phyloP scores from a whole-genome alignment of 2,113 vertebrate species.

The Xiphophorus couchianus region DNA sequence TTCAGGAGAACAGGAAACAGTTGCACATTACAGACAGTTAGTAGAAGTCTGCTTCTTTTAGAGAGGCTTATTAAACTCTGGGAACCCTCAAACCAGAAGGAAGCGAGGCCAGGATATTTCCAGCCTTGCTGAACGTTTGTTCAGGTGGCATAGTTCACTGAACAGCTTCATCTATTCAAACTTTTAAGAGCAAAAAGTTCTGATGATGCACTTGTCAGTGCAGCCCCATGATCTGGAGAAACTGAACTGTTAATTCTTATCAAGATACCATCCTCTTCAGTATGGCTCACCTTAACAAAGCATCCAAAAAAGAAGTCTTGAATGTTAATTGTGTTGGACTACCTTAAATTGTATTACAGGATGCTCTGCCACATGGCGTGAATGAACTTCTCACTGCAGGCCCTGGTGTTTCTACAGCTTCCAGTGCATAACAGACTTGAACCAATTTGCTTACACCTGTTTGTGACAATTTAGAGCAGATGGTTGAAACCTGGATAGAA shows the following conservation, averaged over 20 bases:
- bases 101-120: constrained; percentile 9
- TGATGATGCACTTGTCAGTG: neutral
- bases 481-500: too few species aligned
- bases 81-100: constrained; percentile 24
- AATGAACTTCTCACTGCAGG: too few species aligned
- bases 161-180: neutral
- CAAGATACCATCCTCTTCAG: neutral
- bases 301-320: too few species aligned
- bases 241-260: neutral
- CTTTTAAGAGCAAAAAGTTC: neutral
- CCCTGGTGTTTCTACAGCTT: too few species aligned
- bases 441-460: too few species aligned
- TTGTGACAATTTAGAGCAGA: too few species aligned
- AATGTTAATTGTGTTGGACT: too few species aligned
- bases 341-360: too few species aligned
- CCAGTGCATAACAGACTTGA: too few species aligned
- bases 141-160: constrained; percentile 17
- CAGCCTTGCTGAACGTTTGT: constrained; percentile 24
- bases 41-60: neutral
- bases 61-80: neutral
- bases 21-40: constrained; percentile 27
- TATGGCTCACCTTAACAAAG: too few species aligned
- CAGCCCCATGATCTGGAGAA: neutral
- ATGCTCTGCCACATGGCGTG: too few species aligned
- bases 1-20: constrained; percentile 38